These are phyloP conservation scores for Pterocles burchelli DNA, from an alignment of 2,113 vertebrate species.

Conservation along the genomic window DNA sequence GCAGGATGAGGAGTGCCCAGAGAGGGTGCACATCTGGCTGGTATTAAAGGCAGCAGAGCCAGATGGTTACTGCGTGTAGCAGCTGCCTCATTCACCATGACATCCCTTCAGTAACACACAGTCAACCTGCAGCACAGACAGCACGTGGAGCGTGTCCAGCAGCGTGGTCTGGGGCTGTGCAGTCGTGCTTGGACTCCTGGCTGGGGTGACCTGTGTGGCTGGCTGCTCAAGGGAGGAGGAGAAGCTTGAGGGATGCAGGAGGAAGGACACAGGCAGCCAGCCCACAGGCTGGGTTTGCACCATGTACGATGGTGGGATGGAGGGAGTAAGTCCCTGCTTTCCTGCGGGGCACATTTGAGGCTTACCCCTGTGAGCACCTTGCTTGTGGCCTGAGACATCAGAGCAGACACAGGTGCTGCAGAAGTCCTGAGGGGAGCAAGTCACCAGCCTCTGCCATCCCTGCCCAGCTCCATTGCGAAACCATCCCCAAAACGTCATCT, in stretches of 20 bases:
- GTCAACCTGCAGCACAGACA: neutral
- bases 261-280: neutral
- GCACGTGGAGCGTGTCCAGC: fast-evolving
- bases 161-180: neutral
- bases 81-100: fast-evolving
- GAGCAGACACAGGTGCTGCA: fast-evolving
- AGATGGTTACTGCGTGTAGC: neutral
- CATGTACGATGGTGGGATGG: fast-evolving
- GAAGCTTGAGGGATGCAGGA: neutral
- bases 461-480: neutral
- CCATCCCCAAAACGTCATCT: neutral
- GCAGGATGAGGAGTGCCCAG: neutral
- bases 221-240: neutral
- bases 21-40: fast-evolving
- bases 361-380: neutral
- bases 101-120: neutral
- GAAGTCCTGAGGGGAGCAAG: neutral
- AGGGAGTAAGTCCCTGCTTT: neutral
- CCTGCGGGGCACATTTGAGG: neutral
- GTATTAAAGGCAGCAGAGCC: neutral
- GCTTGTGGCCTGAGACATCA: neutral
- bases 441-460: neutral
- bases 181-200: fast-evolving
- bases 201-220: neutral
- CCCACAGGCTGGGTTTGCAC: neutral